Percentiles rank a stretch among this genome's conserved stretches.
These are phyloP conservation scores for Mizuhopecten yessoensis DNA, from an alignment of 1,140 invertebrate genomes.

Conservation along the genomic window DNA sequence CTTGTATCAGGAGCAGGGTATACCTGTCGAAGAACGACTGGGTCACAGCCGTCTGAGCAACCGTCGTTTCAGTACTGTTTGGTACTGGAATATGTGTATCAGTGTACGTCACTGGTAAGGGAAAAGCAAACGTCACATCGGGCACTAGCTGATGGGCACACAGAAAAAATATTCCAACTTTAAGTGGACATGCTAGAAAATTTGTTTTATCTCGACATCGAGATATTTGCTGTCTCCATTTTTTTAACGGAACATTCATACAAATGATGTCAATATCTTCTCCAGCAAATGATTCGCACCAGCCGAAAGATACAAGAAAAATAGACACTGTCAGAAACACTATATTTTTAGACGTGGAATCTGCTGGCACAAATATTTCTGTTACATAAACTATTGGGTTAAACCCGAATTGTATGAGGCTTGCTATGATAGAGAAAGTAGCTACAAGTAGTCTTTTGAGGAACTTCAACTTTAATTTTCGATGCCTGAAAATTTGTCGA, in stretches of 20 bases:
- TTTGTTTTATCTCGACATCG: constrained; percentile 67
- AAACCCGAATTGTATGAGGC: constrained; percentile 44
- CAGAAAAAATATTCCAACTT: constrained; percentile 64
- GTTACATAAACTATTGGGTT: not conserved
- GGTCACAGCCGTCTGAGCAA: not conserved
- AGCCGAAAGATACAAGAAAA: constrained; percentile 93
- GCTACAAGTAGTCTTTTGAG: not conserved
- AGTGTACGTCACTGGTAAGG: not conserved
- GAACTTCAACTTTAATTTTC: constrained; percentile 30
- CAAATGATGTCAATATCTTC: constrained; percentile 78
- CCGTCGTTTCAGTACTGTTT: not conserved
- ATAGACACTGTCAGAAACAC: not conserved
- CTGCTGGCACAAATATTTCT: not conserved
- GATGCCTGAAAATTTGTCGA: constrained; percentile 42
- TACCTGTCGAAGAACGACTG: constrained; percentile 18
- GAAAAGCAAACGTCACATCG: constrained; percentile 48
- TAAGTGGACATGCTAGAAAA: constrained; percentile 66
- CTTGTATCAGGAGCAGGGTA: constrained; percentile 66
- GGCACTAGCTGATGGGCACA: constrained; percentile 53
- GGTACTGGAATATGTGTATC: not conserved
- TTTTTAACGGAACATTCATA: constrained; percentile 57
- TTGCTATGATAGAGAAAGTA: not conserved
- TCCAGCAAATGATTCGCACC: constrained; percentile 98
- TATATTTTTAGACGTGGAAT: not conserved
- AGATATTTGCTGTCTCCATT: constrained; percentile 59